Percentiles rank a stretch among this genome's conserved stretches.
Evolutionary conservation across 2,888 invertebrate species (phyloP).

Genomic region (Leucophenga montana): DNA sequence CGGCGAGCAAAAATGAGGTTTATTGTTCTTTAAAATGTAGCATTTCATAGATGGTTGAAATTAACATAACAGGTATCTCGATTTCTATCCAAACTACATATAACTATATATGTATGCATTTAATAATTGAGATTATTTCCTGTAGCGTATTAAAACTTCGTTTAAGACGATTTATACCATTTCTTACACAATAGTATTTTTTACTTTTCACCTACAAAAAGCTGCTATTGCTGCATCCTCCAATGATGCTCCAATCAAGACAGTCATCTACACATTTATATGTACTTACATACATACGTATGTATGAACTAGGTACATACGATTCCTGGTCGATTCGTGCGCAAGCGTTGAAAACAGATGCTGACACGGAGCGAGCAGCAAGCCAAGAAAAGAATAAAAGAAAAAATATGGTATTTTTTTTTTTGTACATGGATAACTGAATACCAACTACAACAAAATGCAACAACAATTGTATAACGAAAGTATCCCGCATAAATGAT

Average conservation of each 20-base stretch:
- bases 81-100: no score
- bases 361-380: conserved; percentile 10
- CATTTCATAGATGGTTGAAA: no score
- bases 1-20: no score
- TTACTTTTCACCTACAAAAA: conserved; percentile 20
- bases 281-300: neutral
- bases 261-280: conserved; percentile 22
- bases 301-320: neutral
- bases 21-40: no score
- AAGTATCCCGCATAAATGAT: conserved; percentile 18
- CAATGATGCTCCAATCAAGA: conserved; percentile 7
- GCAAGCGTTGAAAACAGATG: conserved; percentile 14
- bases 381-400: conserved; percentile 5
- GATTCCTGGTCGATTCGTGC: neutral
- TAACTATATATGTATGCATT: no score
- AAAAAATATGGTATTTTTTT: neutral
- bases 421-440: neutral
- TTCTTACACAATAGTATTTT: conserved; percentile 4
- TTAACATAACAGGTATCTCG: no score
- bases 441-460: neutral
- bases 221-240: neutral
- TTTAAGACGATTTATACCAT: neutral
- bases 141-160: neutral
- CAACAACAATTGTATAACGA: neutral
- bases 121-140: neutral